Conservation (phyloP, 2,113 vertebrate genomes). For the Alethe diademata region DNA sequence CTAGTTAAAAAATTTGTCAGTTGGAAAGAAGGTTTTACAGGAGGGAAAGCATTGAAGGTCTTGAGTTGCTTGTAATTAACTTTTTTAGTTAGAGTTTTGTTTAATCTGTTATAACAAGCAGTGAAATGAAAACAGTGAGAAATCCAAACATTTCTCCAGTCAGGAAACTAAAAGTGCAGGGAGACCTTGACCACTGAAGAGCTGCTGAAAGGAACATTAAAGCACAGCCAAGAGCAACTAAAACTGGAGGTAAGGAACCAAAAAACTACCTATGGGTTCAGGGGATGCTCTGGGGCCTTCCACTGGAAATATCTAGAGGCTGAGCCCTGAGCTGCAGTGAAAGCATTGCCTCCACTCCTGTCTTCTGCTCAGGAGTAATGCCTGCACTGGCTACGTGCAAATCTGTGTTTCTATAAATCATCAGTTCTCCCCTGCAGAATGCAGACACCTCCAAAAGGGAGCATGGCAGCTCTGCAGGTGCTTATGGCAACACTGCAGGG, state of each 20-base stretch:
- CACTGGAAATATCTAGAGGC: background rate
- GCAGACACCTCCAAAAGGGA: background rate
- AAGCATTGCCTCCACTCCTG: background rate
- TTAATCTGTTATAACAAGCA: background rate
- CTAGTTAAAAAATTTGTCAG: background rate
- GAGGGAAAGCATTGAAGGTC: background rate
- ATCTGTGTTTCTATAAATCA: background rate
- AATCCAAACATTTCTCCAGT: background rate
- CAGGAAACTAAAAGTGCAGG: background rate
- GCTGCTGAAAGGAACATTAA: background rate
- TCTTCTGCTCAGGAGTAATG: background rate
- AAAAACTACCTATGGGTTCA: background rate
- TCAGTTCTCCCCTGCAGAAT: background rate
- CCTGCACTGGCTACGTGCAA: accelerated
- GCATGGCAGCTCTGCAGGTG: background rate
- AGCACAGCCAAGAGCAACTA: background rate
- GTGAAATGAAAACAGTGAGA: background rate
- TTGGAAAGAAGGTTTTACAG: background rate
- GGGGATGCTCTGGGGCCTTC: background rate
- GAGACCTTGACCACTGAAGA: background rate
- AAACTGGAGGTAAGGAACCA: background rate
- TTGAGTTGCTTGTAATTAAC: background rate
- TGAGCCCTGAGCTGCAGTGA: background rate
- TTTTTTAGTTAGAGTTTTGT: background rate
- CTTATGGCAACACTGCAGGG: background rate